These are phyloP conservation scores for Ditula angustiorana DNA, from an alignment of 2,888 invertebrate genomes.

Conservation along the genomic window DNA sequence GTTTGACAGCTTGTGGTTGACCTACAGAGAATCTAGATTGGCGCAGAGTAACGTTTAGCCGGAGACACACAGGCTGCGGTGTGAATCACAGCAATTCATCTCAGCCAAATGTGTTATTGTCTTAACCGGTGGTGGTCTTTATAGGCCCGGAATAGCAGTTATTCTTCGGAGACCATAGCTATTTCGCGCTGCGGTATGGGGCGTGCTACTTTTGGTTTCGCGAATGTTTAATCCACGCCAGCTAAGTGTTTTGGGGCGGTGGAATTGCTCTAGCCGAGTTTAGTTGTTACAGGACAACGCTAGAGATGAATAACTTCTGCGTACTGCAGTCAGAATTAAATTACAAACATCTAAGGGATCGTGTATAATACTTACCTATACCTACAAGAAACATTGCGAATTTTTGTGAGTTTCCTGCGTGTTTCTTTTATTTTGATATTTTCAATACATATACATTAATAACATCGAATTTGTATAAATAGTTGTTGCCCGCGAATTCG, in stretches of 20 bases:
- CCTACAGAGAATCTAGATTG: slow-evolving; percentile 51
- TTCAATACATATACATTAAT: too few species aligned
- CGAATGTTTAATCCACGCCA: slow-evolving; percentile 8
- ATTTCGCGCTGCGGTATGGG: slow-evolving; percentile 13
- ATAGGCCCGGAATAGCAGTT: slow-evolving; percentile 46
- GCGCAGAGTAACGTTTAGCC: slow-evolving; percentile 20
- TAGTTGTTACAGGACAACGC: too few species aligned
- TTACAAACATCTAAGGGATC: too few species aligned
- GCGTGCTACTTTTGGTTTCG: slow-evolving; percentile 23
- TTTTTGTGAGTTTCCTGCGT: too few species aligned
- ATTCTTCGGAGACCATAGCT: slow-evolving; percentile 36
- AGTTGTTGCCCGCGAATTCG: too few species aligned
- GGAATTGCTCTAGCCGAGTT: too few species aligned
- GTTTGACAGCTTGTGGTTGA: slow-evolving; percentile 44
- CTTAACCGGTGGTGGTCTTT: slow-evolving; percentile 66
- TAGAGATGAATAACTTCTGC: too few species aligned
- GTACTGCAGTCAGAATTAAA: too few species aligned
- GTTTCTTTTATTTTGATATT: too few species aligned
- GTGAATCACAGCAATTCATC: slow-evolving; percentile 61
- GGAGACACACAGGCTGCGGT: slow-evolving; percentile 48
- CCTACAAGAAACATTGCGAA: too few species aligned
- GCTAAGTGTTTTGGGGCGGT: not conserved
- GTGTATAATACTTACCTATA: too few species aligned
- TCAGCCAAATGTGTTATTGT: slow-evolving; percentile 73
- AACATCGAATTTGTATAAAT: too few species aligned